phyloP scores from a whole-genome alignment of 2,797 vertebrate genomes.

The Carcharodon carcharias region DNA sequence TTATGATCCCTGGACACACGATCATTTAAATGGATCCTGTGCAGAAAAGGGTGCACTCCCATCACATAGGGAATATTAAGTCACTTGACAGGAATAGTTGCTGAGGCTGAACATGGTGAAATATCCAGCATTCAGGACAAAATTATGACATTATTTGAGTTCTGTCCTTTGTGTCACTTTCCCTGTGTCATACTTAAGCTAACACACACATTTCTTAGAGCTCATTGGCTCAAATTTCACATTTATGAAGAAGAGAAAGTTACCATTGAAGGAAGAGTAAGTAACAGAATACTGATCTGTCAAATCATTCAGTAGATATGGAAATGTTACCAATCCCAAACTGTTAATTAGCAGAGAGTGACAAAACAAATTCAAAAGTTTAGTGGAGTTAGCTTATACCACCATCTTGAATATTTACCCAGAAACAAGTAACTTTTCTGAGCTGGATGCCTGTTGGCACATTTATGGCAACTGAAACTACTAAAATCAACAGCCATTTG shows the following conservation, averaged over 20 bases:
- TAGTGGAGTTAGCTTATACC: background rate
- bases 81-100: too few species aligned
- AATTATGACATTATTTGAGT: background rate
- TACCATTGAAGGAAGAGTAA: slow-evolving; percentile 21
- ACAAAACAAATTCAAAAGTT: background rate
- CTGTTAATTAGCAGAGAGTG: background rate
- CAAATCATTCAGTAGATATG: slow-evolving; percentile 41
- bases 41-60: too few species aligned
- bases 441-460: slow-evolving; percentile 38
- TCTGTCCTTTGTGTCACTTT: background rate
- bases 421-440: slow-evolving; percentile 38
- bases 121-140: background rate
- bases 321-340: slow-evolving; percentile 38
- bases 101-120: background rate
- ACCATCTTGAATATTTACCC: background rate
- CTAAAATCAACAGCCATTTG: background rate
- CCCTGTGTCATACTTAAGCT: background rate
- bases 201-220: background rate
- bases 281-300: slow-evolving; percentile 6
- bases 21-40: too few species aligned
- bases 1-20: too few species aligned
- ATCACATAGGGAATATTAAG: too few species aligned
- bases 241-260: background rate
- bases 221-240: background rate
- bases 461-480: slow-evolving; percentile 36